phyloP scores from a whole-genome alignment of 1,140 invertebrate species.

The Marisa cornuarietis region DNA sequence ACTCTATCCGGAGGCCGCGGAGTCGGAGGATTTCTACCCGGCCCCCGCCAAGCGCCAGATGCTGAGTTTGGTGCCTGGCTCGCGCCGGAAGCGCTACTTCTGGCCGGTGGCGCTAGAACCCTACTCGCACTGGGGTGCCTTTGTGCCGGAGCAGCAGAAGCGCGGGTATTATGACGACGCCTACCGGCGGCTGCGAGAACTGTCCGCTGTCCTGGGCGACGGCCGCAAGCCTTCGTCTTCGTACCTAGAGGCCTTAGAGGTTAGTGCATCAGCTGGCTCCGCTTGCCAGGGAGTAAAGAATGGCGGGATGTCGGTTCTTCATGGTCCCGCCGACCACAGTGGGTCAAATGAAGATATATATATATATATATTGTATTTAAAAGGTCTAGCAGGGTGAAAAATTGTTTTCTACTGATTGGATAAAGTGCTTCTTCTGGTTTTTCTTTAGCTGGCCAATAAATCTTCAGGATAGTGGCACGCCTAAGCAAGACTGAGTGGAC shows the following conservation, averaged over 20 bases:
- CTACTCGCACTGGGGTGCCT: constrained; percentile 47
- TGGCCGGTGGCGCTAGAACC: constrained; percentile 48
- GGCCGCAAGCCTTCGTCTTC: constrained; percentile 7
- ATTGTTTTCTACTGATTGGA: too few species aligned
- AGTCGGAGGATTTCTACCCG: constrained; percentile 15
- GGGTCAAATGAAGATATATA: too few species aligned
- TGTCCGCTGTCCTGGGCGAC: constrained; percentile 41
- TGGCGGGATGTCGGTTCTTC: too few species aligned
- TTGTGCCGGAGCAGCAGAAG: constrained; percentile 45
- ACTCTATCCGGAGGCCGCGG: constrained; percentile 14
- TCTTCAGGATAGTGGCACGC: too few species aligned
- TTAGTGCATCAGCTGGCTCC: not conserved
- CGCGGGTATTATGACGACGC: constrained; percentile 37
- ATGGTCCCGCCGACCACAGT: too few species aligned
- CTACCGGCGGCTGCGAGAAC: constrained; percentile 39
- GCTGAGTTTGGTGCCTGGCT: constrained; percentile 38
- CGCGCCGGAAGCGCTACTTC: constrained; percentile 42
- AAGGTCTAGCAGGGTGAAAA: too few species aligned
- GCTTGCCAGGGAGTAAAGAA: too few species aligned
- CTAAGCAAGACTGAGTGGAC: too few species aligned
- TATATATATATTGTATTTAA: too few species aligned
- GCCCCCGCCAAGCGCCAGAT: constrained; percentile 40
- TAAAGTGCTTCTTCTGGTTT: too few species aligned
- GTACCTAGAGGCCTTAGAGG: constrained; percentile 12
- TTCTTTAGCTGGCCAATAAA: too few species aligned